These are phyloP conservation scores for Apodemia mormo DNA, from an alignment of 2,888 invertebrate species.

Conservation along the genomic window DNA sequence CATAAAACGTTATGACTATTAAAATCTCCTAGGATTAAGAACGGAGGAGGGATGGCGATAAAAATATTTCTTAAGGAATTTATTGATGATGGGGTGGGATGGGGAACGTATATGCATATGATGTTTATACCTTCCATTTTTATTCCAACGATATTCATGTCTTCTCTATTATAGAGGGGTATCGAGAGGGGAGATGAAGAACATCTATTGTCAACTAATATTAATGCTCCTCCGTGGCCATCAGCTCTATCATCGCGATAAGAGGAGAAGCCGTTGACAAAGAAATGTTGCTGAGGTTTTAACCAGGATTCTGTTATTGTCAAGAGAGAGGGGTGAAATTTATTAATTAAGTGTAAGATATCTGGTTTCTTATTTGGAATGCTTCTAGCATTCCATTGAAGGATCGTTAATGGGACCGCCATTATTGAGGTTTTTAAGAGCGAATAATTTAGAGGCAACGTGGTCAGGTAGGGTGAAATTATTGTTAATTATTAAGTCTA, in stretches of 20 bases:
- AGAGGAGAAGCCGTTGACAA: background rate
- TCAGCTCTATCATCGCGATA: background rate
- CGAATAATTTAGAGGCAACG: no score
- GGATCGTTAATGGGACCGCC: background rate
- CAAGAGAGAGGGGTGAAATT: background rate
- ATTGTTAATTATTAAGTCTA: no score
- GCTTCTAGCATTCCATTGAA: conserved; percentile 2
- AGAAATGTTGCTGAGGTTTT: background rate
- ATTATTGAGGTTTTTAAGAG: no score
- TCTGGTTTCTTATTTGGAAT: background rate
- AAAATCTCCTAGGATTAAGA: conserved; percentile 2
- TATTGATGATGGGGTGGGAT: background rate
- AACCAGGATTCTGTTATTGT: background rate
- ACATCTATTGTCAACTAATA: background rate
- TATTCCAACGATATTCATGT: background rate
- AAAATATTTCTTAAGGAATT: background rate
- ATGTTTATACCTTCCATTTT: background rate
- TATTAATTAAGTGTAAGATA: background rate
- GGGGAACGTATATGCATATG: background rate
- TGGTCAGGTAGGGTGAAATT: no score
- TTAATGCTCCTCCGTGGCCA: background rate
- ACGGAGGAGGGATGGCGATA: background rate
- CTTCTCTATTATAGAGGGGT: background rate
- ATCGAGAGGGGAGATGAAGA: background rate
- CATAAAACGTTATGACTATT: background rate